Evolutionary conservation across 2,888 invertebrate species (phyloP).

Genomic region (Sipha maydis): DNA sequence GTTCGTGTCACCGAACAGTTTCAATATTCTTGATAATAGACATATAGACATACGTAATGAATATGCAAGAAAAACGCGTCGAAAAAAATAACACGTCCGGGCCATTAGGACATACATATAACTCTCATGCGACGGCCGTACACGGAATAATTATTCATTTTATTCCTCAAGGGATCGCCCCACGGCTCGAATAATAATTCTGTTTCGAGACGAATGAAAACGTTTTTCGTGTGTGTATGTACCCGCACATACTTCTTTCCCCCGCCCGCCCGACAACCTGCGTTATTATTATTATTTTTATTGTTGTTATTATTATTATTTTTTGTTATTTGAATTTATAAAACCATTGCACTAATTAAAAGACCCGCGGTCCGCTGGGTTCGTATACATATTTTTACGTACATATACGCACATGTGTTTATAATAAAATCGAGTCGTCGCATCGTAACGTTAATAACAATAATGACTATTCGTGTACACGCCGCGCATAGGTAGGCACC

Average conservation of each 20-base stretch:
- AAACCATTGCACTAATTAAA: slow-evolving; percentile 10
- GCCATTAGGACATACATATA: too few species aligned
- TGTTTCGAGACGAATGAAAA: too few species aligned
- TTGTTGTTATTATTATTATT: not conserved
- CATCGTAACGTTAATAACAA: slow-evolving; percentile 24
- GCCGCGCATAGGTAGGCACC: not conserved
- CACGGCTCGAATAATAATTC: too few species aligned
- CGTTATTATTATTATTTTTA: not conserved
- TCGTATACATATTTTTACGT: not conserved
- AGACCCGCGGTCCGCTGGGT: not conserved
- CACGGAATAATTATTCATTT: too few species aligned
- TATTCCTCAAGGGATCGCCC: too few species aligned
- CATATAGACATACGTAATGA: too few species aligned
- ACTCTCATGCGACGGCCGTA: too few species aligned
- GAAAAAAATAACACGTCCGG: too few species aligned
- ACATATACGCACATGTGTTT: too few species aligned
- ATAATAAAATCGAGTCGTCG: not conserved
- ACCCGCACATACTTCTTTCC: not conserved
- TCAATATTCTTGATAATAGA: too few species aligned
- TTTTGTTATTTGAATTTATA: not conserved
- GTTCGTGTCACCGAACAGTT: too few species aligned
- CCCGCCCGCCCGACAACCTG: not conserved
- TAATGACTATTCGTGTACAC: slow-evolving; percentile 17
- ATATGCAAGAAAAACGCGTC: too few species aligned
- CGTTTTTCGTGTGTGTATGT: not conserved